Base-by-base conservation (phyloP, 2,797 vertebrate genomes). In the Protosalanx chinensis region DNA sequence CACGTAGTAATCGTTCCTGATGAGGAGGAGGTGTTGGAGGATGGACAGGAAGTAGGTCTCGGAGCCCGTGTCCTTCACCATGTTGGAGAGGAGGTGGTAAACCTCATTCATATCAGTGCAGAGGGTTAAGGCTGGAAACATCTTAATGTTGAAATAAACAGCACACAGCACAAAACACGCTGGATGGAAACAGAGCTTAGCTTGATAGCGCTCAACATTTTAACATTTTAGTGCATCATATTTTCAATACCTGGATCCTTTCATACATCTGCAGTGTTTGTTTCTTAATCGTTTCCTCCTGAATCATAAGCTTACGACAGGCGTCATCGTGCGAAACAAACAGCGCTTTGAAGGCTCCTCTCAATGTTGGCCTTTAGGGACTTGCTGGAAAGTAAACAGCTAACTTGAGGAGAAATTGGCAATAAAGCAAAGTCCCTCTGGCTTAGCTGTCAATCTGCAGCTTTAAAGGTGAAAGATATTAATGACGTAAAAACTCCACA, bases 1-100 rank as follows among this genome's bases (percentile, higher is more conserved):
- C 88, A 98, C 88, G 85, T 96, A 98, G 90, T 98, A 99, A 88
- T 99, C 97, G 4, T 94, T 98, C 88, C 98, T 93, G 87, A 99
- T 97, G 73, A 99, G 96, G 59, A 99, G 89, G 72, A 98, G 94
- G 76, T 99, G 98, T 85, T 99, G 98, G 1, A 99, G 94, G 84
- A 99, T 93, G 15, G 98, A 99, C 63, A 99, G 87, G 79, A 98
- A 94, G 86, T 96, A 98, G 53, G 90, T 79, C 86, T 98, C 98
- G 2, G 97, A 95, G 63, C 91, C 77, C 0, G 98, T 98, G 78
- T 98, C 98, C 88, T 93, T 98, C 87, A 99, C 86, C 95, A 99
- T 95, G 56, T 99, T 98, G 83, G 96, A 97, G 35, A 99, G 87
- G 68, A 99, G 93, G 85, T 98, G 96, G 88, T 95, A 99, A 0